Conservation (phyloP, 2,797 vertebrate species). For the Oreortyx pictus region DNA sequence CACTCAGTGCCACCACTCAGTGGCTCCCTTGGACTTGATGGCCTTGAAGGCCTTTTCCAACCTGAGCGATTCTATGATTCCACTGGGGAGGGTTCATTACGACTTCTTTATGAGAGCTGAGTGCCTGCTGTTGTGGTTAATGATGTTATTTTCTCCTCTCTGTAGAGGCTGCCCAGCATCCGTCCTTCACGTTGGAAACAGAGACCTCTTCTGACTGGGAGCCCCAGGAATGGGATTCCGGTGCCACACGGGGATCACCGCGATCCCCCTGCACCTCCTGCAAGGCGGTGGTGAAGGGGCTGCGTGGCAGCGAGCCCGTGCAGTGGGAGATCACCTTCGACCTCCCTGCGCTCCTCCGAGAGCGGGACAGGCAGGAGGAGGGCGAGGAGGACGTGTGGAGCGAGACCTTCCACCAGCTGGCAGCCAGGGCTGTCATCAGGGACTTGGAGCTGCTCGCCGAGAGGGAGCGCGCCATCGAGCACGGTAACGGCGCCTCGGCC, state of each 20-base stretch:
- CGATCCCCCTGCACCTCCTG: conserved; percentile 75
- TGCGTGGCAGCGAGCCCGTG: conserved; percentile 82
- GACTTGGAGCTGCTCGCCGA: conserved; percentile 94
- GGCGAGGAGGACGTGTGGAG: conserved; percentile 85
- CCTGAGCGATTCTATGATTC: too few relatives aligned
- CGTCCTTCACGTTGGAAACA: conserved; percentile 79
- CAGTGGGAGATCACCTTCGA: conserved; percentile 95
- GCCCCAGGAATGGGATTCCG: background rate
- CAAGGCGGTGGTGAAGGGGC: conserved; percentile 89
- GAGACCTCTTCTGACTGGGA: conserved; percentile 83
- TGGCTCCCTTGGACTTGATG: too few relatives aligned
- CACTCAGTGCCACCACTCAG: too few relatives aligned
- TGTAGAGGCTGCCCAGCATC: conserved; percentile 73
- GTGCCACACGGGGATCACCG: background rate
- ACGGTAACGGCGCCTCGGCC: conserved; percentile 76
- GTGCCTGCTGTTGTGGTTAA: background rate
- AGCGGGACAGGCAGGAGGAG: conserved; percentile 78
- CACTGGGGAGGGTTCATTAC: background rate
- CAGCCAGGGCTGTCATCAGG: conserved; percentile 89
- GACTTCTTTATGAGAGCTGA: background rate
- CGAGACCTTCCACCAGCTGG: conserved; percentile 95
- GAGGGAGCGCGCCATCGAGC: conserved; percentile 90
- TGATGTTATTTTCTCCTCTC: background rate
- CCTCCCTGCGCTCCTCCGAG: conserved; percentile 83
- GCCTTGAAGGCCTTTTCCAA: too few relatives aligned